These are phyloP conservation scores for Percopsis transmontana DNA, from an alignment of 2,113 vertebrate genomes.

Conservation along the genomic window DNA sequence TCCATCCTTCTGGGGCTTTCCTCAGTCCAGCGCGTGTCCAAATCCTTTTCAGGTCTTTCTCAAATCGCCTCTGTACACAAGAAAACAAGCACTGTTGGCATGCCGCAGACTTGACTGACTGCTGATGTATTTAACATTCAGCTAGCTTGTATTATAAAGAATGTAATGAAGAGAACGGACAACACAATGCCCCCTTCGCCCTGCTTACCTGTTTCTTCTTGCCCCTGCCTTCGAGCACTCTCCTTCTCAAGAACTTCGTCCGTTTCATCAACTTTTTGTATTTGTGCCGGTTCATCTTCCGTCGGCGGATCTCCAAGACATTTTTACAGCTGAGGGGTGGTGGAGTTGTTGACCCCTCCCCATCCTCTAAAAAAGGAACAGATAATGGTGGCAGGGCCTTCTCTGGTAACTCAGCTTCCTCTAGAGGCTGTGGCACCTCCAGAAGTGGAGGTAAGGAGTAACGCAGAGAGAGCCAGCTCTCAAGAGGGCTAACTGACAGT, in stretches of 20 bases:
- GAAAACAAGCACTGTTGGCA: neutral
- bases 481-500: constrained; percentile 89
- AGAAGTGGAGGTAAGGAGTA: constrained; percentile 80
- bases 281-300: constrained; percentile 93
- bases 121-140: too few relatives aligned
- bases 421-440: constrained; percentile 51
- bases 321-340: constrained; percentile 82
- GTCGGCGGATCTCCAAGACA: constrained; percentile 86
- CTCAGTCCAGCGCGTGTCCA: constrained; percentile 88
- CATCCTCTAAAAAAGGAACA: constrained; percentile 41
- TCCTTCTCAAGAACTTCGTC: constrained; percentile 82
- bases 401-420: constrained; percentile 54
- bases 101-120: too few relatives aligned
- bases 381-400: constrained; percentile 64
- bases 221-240: constrained; percentile 77
- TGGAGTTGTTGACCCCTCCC: constrained; percentile 34
- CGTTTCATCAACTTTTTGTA: constrained; percentile 89
- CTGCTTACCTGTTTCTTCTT: constrained; percentile 79
- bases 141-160: too few relatives aligned
- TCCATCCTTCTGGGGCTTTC: constrained; percentile 84
- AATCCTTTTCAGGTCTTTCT: constrained; percentile 84
- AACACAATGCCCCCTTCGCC: too few relatives aligned
- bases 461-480: constrained; percentile 88
- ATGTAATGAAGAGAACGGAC: too few relatives aligned
- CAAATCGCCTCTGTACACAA: constrained; percentile 81